These are phyloP conservation scores for Pteromalus puparum DNA, from an alignment of 1,140 invertebrate species.

Conservation along the genomic window DNA sequence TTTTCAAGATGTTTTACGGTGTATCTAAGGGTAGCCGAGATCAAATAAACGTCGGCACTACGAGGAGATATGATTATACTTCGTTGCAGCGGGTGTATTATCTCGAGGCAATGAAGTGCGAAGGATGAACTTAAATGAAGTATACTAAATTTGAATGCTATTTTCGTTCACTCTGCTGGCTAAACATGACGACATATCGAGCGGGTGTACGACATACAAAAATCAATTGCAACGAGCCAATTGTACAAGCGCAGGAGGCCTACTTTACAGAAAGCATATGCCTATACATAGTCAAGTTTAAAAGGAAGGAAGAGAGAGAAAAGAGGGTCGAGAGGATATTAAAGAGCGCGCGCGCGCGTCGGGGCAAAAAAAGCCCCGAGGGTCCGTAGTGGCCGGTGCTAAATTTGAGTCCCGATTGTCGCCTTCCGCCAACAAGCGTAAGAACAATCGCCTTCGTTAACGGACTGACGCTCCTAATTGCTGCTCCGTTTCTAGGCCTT, in stretches of 20 bases:
- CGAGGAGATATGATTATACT: background rate
- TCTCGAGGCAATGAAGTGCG: background rate
- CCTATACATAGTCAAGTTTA: background rate
- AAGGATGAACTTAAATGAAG: background rate
- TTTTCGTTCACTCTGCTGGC: no score
- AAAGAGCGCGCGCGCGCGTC: background rate
- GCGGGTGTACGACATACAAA: background rate
- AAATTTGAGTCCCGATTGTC: conserved; percentile 40
- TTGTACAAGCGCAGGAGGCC: background rate
- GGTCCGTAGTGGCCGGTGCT: conserved; percentile 13
- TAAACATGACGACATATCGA: no score
- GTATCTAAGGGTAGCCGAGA: background rate
- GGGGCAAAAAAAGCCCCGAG: background rate
- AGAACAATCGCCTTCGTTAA: conserved; percentile 44
- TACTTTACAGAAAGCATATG: background rate
- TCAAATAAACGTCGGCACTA: background rate
- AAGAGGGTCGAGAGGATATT: conserved; percentile 1
- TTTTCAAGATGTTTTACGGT: conserved; percentile 5
- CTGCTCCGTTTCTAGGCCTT: conserved; percentile 18
- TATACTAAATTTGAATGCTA: no score
- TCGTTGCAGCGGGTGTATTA: background rate
- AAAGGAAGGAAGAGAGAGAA: background rate
- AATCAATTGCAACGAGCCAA: background rate
- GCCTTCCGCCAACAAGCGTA: conserved; percentile 2
- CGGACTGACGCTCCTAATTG: conserved; percentile 31